Percentiles rank a stretch among this genome's conserved stretches.
Conservation (phyloP, 2,113 vertebrate species). For the Pangasianodon hypophthalmus region DNA sequence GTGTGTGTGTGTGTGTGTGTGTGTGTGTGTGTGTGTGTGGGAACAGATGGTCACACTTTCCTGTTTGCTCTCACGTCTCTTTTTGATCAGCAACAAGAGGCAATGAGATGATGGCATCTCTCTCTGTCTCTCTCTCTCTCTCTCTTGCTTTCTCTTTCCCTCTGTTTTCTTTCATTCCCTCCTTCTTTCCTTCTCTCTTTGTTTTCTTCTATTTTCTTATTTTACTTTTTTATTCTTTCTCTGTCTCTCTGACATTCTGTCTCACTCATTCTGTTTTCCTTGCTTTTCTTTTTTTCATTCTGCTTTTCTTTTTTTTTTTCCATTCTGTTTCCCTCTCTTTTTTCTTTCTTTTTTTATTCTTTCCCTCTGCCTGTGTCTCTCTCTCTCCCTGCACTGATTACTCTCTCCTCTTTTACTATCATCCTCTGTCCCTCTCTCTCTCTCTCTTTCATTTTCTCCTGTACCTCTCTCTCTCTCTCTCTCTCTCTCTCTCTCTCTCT, state of each 20-base stretch:
- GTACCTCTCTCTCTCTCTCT: neutral
- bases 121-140: neutral
- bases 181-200: neutral
- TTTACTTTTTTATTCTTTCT: neutral
- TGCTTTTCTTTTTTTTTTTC: neutral
- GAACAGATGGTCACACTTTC: slow-evolving; percentile 31
- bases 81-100: slow-evolving; percentile 12
- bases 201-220: neutral
- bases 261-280: slow-evolving; percentile 7
- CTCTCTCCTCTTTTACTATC: neutral
- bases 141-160: neutral
- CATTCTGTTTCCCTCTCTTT: neutral
- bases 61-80: neutral
- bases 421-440: neutral
- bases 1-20: slow-evolving; percentile 34
- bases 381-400: neutral
- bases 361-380: neutral
- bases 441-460: neutral
- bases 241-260: neutral
- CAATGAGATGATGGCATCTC: slow-evolving; percentile 31
- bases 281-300: neutral
- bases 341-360: neutral
- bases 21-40: slow-evolving; percentile 15
- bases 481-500: neutral
- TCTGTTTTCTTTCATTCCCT: neutral